Evolutionary conservation across 1,140 invertebrate species (phyloP), one percentile per base, ranked within the genome.

Genomic region (Druon quercuslanigerum): DNA sequence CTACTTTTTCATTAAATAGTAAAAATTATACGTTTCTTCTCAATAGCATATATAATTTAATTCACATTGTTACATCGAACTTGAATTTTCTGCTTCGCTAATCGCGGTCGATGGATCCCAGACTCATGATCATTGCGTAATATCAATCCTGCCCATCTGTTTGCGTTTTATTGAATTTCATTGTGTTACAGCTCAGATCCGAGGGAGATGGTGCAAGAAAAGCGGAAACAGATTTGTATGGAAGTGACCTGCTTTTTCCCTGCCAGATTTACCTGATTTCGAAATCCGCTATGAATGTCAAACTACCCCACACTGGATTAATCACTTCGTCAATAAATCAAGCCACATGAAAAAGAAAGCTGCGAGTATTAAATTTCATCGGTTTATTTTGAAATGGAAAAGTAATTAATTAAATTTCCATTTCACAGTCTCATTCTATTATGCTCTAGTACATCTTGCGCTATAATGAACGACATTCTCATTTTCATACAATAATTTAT

Each of bases 241-340:
- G 51, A 19, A 17, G 52, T 54, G 17, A 19, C 52, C 17, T 54
- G 17, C n/a, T 54, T 54, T 54, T 33, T 25, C 19, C 20, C 57
- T 66, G 57, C 16, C 33, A 66, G 57, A 66, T 33, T 66, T 66
- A 33, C 20, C 57, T 13, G 20, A 66, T 33, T 66, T 66, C 20
- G 14, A 66, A 66, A 66, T 40, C 12, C n/a, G 57, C 57, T 66
- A 66, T 66, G 57, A 66, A 66, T 66, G 25, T 33, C 16, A 14
- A 66, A 66, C 25, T 66, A 66, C 20, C 13, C 25, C 40, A 66
- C 57, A 66, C 33, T 33, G 57, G 16, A 66, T 66, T 66, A 66
- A 66, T 66, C 57, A 33, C 16, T 66, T 66, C 57, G 25, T 66
- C 57, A 66, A 66, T 66, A 66, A 66, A 66, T 66, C 25, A 60